phyloP scores from a whole-genome alignment of 2,797 vertebrate genomes.

The Dermochelys coriacea region DNA sequence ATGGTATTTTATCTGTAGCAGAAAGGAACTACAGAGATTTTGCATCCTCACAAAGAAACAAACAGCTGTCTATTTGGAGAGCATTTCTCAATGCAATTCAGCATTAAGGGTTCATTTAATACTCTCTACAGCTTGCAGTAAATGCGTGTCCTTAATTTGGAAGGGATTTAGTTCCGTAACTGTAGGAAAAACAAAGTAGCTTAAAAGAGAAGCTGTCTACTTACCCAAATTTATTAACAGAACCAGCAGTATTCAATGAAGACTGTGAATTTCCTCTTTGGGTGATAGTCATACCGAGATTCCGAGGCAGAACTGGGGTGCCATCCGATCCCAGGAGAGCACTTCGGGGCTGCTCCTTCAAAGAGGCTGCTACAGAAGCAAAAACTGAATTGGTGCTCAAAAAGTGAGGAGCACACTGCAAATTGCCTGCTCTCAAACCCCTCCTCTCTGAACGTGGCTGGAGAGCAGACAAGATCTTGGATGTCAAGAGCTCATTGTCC shows the following conservation, averaged over 20 bases:
- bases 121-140: neutral
- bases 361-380: constrained; percentile 82
- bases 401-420: constrained; percentile 71
- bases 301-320: constrained; percentile 79
- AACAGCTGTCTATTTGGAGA: neutral
- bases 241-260: constrained; percentile 76
- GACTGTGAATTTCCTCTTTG: constrained; percentile 84
- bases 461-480: constrained; percentile 83
- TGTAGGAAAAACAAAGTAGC: neutral
- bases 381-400: constrained; percentile 82
- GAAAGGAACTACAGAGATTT: neutral
- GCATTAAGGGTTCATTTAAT: neutral
- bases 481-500: constrained; percentile 86
- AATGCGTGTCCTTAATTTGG: rapidly evolving
- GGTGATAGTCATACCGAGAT: constrained; percentile 93
- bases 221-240: constrained; percentile 87
- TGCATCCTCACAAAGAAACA: neutral
- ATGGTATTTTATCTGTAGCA: neutral
- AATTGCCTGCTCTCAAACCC: constrained; percentile 50
- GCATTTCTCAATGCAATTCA: neutral
- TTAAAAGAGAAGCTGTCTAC: constrained; percentile 52
- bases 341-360: constrained; percentile 83
- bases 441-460: constrained; percentile 66
- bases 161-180: neutral
- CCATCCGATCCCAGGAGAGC: constrained; percentile 84